phyloP scores from a whole-genome alignment of 1,140 invertebrate genomes.

The Ceratosolen fusciceps region DNA sequence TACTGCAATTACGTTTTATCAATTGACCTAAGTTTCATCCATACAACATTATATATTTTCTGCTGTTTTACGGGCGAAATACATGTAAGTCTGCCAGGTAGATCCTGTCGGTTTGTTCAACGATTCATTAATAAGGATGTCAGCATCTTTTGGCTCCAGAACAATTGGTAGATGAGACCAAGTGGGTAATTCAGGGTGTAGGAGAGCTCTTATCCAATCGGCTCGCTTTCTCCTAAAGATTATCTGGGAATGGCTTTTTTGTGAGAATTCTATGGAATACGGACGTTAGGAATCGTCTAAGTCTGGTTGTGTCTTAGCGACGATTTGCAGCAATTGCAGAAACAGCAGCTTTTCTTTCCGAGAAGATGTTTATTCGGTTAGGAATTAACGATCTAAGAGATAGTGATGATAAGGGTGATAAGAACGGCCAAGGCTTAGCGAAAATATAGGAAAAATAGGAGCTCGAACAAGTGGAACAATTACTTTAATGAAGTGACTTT shows the following conservation, averaged over 20 bases:
- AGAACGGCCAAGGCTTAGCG: background rate
- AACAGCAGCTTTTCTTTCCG: background rate
- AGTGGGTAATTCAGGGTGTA: background rate
- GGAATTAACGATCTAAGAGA: background rate
- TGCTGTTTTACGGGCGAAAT: background rate
- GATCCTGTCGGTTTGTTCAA: background rate
- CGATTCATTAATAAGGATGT: background rate
- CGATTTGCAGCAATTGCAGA: too few relatives aligned
- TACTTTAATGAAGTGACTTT: background rate
- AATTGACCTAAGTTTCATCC: background rate
- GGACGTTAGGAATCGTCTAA: background rate
- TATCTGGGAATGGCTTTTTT: conserved; percentile 1
- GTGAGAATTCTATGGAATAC: background rate
- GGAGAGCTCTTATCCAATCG: background rate
- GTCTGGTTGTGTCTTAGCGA: background rate
- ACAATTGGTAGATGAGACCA: conserved; percentile 20
- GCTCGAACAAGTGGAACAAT: background rate
- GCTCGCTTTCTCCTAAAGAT: background rate
- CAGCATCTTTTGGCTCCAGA: background rate
- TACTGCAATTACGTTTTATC: background rate
- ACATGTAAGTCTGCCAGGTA: background rate
- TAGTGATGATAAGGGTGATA: background rate
- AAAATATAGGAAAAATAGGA: background rate
- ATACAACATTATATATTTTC: background rate
- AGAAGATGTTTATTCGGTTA: background rate